Conservation (phyloP, 2,888 invertebrate species). For the Nomada hirtipes region DNA sequence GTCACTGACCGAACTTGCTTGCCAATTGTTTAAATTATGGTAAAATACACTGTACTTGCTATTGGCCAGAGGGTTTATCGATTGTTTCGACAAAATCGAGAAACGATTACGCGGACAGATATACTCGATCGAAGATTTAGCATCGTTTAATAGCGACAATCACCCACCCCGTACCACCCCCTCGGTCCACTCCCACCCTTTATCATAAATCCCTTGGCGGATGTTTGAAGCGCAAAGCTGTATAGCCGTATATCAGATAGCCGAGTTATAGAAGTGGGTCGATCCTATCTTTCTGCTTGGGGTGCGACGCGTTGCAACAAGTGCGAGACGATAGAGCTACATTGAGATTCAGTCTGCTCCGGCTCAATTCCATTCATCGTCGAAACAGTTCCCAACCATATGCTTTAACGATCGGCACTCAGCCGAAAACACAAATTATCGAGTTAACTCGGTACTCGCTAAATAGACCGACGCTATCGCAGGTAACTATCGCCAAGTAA, state of each 20-base stretch:
- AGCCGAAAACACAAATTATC: slow-evolving; percentile 72
- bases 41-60: not conserved
- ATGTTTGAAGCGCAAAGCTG: slow-evolving; percentile 59
- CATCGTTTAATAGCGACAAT: slow-evolving; percentile 48
- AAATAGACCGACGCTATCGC: slow-evolving; percentile 58
- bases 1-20: no score
- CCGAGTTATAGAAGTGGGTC: slow-evolving; percentile 75
- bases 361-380: slow-evolving; percentile 73
- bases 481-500: slow-evolving; percentile 65
- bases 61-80: not conserved
- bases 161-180: slow-evolving; percentile 29
- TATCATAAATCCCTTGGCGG: slow-evolving; percentile 72
- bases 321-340: slow-evolving; percentile 72
- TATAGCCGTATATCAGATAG: slow-evolving; percentile 69
- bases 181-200: slow-evolving; percentile 8
- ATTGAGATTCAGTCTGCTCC: slow-evolving; percentile 73
- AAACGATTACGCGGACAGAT: slow-evolving; percentile 15
- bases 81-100: not conserved
- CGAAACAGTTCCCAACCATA: slow-evolving; percentile 71
- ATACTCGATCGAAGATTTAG: slow-evolving; percentile 52
- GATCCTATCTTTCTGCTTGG: slow-evolving; percentile 74
- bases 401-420: slow-evolving; percentile 73
- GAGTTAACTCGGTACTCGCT: slow-evolving; percentile 66
- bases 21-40: no score
- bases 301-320: slow-evolving; percentile 73